A percentile compares a stretch with the other conserved stretches of the same genome.
These are phyloP conservation scores for Calephelis nemesis DNA, from an alignment of 1,140 invertebrate genomes.

Conservation along the genomic window DNA sequence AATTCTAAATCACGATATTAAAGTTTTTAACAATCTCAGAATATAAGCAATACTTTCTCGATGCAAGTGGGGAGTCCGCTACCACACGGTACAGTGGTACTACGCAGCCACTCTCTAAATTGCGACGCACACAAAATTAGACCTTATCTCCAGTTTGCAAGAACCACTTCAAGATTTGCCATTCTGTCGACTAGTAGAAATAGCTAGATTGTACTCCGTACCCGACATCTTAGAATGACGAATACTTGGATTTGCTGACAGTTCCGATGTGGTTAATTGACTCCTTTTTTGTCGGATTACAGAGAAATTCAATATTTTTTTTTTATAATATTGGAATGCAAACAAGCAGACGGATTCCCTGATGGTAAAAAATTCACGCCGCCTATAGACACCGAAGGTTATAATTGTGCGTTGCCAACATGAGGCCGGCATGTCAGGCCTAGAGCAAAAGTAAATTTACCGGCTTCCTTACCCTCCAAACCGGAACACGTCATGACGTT, in stretches of 20 bases:
- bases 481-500: too few relatives aligned
- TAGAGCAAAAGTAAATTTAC: too few relatives aligned
- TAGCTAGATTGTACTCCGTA: slow-evolving; percentile 61
- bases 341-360: too few relatives aligned
- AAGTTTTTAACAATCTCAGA: slow-evolving; percentile 35
- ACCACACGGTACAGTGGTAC: slow-evolving; percentile 53
- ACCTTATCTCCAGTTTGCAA: slow-evolving; percentile 44
- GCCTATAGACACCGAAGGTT: too few relatives aligned
- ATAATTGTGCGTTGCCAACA: too few relatives aligned
- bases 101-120: slow-evolving; percentile 51
- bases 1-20: slow-evolving; percentile 45
- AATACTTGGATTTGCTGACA: slow-evolving; percentile 66
- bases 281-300: slow-evolving; percentile 44
- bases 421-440: too few relatives aligned
- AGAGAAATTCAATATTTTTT: not conserved
- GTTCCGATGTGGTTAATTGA: slow-evolving; percentile 55
- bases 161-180: slow-evolving; percentile 65
- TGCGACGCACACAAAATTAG: slow-evolving; percentile 51
- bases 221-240: slow-evolving; percentile 61
- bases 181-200: slow-evolving; percentile 68
- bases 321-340: too few relatives aligned
- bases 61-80: slow-evolving; percentile 47
- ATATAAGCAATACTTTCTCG: slow-evolving; percentile 31
- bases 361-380: too few relatives aligned
- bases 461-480: too few relatives aligned